Evolutionary conservation across 2,888 invertebrate genomes (phyloP).

Genomic region (Diaprepes abbreviatus): DNA sequence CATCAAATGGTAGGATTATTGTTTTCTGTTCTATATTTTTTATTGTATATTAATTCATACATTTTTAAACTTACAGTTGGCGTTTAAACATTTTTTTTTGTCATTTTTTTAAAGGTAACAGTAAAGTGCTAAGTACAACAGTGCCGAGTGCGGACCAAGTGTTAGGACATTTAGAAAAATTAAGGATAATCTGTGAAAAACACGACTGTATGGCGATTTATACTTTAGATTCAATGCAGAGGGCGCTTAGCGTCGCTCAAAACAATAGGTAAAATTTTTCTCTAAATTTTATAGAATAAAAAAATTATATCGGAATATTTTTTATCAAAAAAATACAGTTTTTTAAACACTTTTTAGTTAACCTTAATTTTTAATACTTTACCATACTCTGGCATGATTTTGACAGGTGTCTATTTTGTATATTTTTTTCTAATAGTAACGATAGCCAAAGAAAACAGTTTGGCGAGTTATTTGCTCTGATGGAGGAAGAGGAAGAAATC

Average conservation of each 20-base stretch:
- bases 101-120: slow-evolving; percentile 63
- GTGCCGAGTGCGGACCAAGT: slow-evolving; percentile 88
- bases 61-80: too few relatives aligned
- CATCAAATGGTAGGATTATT: too few relatives aligned
- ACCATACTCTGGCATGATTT: too few relatives aligned
- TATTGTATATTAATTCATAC: too few relatives aligned
- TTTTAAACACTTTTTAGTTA: too few relatives aligned
- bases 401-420: too few relatives aligned
- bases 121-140: slow-evolving; percentile 77
- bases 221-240: slow-evolving; percentile 91
- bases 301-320: too few relatives aligned
- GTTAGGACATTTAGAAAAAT: slow-evolving; percentile 91
- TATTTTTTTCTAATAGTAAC: slow-evolving; percentile 78
- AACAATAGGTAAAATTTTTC: slow-evolving; percentile 70
- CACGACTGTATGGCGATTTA: slow-evolving; percentile 83
- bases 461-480: slow-evolving; percentile 89
- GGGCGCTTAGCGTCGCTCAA: slow-evolving; percentile 90
- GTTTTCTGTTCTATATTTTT: too few relatives aligned
- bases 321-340: too few relatives aligned
- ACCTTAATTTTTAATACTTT: too few relatives aligned
- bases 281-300: too few relatives aligned
- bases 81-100: too few relatives aligned
- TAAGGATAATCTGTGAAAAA: slow-evolving; percentile 81
- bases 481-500: slow-evolving; percentile 86
- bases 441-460: slow-evolving; percentile 93